Conservation (phyloP, 2,888 invertebrate genomes). For the Criorhina ranunculi region DNA sequence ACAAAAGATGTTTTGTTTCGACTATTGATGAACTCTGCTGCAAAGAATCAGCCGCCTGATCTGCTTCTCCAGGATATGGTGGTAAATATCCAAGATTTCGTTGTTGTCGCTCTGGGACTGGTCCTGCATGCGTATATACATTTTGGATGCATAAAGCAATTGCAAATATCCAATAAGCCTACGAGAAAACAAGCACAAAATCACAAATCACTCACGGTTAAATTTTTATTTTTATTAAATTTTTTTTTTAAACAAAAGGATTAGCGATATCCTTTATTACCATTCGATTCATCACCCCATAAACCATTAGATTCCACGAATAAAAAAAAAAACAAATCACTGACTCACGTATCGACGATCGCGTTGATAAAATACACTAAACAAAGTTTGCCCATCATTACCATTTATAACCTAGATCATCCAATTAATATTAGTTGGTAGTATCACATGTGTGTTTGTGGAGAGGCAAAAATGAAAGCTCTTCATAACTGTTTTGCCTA, state of each 20-base stretch:
- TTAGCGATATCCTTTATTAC: conserved; percentile 28
- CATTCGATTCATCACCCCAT: conserved; percentile 57
- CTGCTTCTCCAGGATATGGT: conserved; percentile 30
- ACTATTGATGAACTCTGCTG: conserved; percentile 35
- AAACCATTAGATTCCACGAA: conserved; percentile 43
- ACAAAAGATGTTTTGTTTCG: conserved; percentile 19
- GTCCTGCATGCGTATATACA: conserved; percentile 38
- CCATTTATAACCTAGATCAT: conserved; percentile 63
- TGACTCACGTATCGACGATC: conserved; percentile 46
- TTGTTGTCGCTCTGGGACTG: conserved; percentile 12
- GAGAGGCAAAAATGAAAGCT: conserved; percentile 41
- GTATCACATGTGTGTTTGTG: conserved; percentile 12
- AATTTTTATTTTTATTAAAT: neutral
- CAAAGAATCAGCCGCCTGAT: conserved; percentile 1
- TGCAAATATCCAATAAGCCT: conserved; percentile 49
- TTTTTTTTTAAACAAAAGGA: neutral
- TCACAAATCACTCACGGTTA: conserved; percentile 36
- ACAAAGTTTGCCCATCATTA: conserved; percentile 41
- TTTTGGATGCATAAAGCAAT: conserved; percentile 27
- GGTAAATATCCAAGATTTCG: conserved; percentile 48
- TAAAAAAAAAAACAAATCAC: conserved; percentile 26
- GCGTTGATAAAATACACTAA: conserved; percentile 57
- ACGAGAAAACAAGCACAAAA: conserved; percentile 30
- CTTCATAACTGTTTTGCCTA: conserved; percentile 13
- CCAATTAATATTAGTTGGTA: conserved; percentile 28